Percentiles rank a stretch among this genome's conserved stretches.
Conservation (phyloP, 2,113 vertebrate species). For the Choloepus hoffmanni region DNA sequence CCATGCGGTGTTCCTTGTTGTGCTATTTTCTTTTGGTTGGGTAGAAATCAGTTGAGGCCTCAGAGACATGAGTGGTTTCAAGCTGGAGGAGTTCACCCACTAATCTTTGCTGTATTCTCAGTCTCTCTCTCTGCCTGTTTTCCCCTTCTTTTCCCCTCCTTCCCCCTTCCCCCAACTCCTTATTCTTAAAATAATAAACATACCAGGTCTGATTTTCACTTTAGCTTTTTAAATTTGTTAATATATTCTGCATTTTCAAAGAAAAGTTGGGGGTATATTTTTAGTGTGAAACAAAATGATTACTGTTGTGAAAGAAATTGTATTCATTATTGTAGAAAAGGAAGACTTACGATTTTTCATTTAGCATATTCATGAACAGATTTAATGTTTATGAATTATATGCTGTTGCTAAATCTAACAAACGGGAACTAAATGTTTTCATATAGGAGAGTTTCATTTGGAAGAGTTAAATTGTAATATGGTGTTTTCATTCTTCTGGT, state of each 20-base stretch:
- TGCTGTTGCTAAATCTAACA: conserved; percentile 9
- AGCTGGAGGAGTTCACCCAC: background rate
- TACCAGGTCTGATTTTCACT: background rate
- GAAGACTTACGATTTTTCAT: conserved; percentile 22
- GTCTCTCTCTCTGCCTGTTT: background rate
- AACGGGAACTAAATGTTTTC: background rate
- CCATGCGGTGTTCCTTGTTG: background rate
- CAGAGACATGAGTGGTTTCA: background rate
- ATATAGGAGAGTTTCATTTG: background rate
- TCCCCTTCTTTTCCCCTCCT: background rate
- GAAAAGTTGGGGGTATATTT: background rate
- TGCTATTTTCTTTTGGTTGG: background rate
- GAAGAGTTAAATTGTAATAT: conserved; percentile 2
- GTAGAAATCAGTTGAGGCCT: background rate
- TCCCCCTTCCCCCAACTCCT: background rate
- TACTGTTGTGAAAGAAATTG: background rate
- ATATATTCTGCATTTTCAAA: background rate
- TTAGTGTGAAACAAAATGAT: conserved; percentile 24
- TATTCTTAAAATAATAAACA: background rate
- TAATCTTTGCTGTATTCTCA: background rate
- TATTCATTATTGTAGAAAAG: conserved; percentile 49
- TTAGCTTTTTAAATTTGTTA: background rate
- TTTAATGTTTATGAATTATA: background rate
- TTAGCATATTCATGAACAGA: conserved; percentile 33
- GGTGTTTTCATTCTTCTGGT: conserved; percentile 1